Evolutionary conservation across 2,888 invertebrate genomes (phyloP).

Genomic region (Sipunculus nudus): DNA sequence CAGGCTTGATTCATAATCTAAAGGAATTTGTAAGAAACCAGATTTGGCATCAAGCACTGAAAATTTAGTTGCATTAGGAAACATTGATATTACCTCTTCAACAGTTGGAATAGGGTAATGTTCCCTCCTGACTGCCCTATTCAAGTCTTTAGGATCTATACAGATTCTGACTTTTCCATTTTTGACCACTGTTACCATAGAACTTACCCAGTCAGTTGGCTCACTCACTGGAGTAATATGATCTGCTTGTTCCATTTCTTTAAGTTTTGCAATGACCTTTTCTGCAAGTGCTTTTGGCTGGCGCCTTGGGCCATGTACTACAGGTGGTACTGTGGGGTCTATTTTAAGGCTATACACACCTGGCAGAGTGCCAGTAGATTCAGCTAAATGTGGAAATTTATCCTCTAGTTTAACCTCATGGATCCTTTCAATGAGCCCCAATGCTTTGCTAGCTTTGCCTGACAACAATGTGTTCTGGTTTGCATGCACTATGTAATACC

Average conservation of each 20-base stretch:
- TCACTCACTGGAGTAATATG: constrained; percentile 33
- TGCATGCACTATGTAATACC: too few relatives aligned
- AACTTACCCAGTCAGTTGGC: constrained; percentile 44
- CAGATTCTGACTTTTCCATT: constrained; percentile 41
- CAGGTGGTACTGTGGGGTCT: constrained; percentile 20
- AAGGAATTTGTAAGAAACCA: constrained; percentile 41
- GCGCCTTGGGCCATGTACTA: constrained; percentile 24
- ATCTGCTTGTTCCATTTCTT: constrained; percentile 38
- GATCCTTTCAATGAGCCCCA: too few relatives aligned
- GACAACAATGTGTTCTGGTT: too few relatives aligned
- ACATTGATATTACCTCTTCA: constrained; percentile 39
- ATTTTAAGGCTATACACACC: constrained; percentile 13
- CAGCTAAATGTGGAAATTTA: too few relatives aligned
- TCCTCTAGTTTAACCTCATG: too few relatives aligned
- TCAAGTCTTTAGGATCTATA: constrained; percentile 40
- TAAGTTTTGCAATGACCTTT: constrained; percentile 32
- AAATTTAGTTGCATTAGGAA: constrained; percentile 40
- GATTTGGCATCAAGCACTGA: constrained; percentile 41
- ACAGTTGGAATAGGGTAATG: constrained; percentile 40
- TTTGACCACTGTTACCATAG: constrained; percentile 35
- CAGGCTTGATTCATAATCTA: constrained; percentile 35
- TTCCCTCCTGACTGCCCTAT: constrained; percentile 34
- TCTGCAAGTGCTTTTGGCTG: constrained; percentile 24
- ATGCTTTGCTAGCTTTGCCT: too few relatives aligned
- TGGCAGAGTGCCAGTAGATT: too few relatives aligned